These are phyloP conservation scores for Aculops lycopersici DNA, from an alignment of 1,140 invertebrate genomes.

Conservation along the genomic window DNA sequence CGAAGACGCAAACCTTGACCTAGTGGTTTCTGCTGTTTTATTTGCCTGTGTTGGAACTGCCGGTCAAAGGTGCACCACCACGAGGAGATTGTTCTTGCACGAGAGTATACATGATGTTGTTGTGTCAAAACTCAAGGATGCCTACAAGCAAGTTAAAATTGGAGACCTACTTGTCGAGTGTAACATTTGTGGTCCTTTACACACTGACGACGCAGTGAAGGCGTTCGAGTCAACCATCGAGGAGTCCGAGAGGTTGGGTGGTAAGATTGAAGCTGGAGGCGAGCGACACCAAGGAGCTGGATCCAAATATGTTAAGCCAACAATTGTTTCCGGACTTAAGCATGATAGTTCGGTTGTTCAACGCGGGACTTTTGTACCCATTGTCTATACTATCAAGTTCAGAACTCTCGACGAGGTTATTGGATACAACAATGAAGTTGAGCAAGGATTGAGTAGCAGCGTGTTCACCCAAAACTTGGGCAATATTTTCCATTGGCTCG, in stretches of 20 bases:
- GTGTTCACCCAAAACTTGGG: constrained; percentile 64
- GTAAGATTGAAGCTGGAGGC: constrained; percentile 38
- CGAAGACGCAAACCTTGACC: constrained; percentile 51
- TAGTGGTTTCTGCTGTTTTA: constrained; percentile 52
- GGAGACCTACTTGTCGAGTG: constrained; percentile 63
- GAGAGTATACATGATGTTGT: constrained; percentile 38
- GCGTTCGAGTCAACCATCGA: constrained; percentile 40
- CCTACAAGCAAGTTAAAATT: constrained; percentile 44
- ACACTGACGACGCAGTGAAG: constrained; percentile 39
- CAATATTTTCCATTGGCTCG: constrained; percentile 58
- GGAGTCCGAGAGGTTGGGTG: constrained; percentile 33
- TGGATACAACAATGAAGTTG: constrained; percentile 64
- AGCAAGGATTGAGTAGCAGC: constrained; percentile 78
- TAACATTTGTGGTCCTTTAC: constrained; percentile 67
- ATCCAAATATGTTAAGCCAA: constrained; percentile 64
- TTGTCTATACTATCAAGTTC: constrained; percentile 67
- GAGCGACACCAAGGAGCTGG: constrained; percentile 44
- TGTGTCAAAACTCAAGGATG: constrained; percentile 32
- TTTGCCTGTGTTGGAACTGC: constrained; percentile 91
- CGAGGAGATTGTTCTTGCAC: constrained; percentile 47
- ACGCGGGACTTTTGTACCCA: constrained; percentile 83
- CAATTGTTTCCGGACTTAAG: constrained; percentile 51
- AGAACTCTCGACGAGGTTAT: constrained; percentile 57
- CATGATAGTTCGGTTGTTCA: constrained; percentile 51
- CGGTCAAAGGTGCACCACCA: constrained; percentile 78